Base-by-base conservation (phyloP, 2,888 invertebrate species). In the Saturnia japonica region DNA sequence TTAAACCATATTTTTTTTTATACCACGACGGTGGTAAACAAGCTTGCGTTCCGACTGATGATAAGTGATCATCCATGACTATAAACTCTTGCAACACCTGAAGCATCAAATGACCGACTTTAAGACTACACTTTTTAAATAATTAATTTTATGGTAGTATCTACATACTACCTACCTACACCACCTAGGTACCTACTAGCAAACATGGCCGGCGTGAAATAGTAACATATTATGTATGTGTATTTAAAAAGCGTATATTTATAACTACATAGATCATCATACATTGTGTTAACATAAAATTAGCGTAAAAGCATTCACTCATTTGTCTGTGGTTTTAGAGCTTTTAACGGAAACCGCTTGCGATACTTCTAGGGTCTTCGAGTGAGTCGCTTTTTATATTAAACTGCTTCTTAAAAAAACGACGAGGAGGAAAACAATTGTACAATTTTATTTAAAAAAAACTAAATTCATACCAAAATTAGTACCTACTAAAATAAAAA, bases 221-320 rank as follows among this genome's bases (percentile, higher is more conserved):
- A 54, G 9, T n/a, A 54, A 22, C 22, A 22, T 22, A 9, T n/a
- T n/a, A n/a, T 19, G 7, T 60, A 14, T 28, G 0, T 12, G 28
- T 28, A 28, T 57, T 25, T 25, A 25, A 60, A 60, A 28, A 3
- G 57, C 11, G 12, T 14, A 28, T 57, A 22, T 25, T 57, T 57
- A 28, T 60, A 60, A 60, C 28, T 14, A 28, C 19, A 12, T 14
- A 25, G 12, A 28, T 60, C 25, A 25, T 25, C 57, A 14, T 60
- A 28, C 14, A 60, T 60, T 60, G 57, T 60, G 25, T 60, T 25
- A 60, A 60, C 54, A 54, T 60, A 60, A 28, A 60, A 14, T 28
- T 4, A 60, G 14, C 25, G 14, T 60, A 60, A 54, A 60, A 60
- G 57, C 57, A 28, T 25, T 60, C 57, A 14, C 57, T 60, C 57